phyloP scores from a whole-genome alignment of 2,797 vertebrate species.

The Channallabes apus region DNA sequence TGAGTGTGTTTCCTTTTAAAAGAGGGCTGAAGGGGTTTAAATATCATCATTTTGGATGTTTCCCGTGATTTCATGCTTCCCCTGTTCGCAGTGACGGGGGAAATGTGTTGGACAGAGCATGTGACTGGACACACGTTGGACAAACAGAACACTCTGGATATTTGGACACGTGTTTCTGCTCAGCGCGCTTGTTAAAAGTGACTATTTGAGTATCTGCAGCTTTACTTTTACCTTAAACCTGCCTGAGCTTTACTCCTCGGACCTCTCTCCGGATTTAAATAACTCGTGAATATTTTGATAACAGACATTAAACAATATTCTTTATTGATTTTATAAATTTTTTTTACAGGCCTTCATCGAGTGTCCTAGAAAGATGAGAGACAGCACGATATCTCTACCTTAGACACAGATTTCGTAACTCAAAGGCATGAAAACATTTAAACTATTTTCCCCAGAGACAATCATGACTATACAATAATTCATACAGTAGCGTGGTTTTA shows the following conservation, averaged over 20 bases:
- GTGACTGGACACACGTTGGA: neutral
- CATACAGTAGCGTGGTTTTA: no score
- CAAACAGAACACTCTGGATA: neutral
- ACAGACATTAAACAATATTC: no score
- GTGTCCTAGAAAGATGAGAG: no score
- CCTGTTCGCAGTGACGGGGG: neutral
- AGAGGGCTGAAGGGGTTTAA: neutral
- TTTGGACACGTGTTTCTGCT: neutral
- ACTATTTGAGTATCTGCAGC: neutral
- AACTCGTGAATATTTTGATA: neutral
- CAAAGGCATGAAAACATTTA: neutral
- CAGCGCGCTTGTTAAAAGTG: neutral
- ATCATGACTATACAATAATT: neutral
- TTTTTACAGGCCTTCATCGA: no score
- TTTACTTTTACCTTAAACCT: neutral
- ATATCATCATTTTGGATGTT: neutral
- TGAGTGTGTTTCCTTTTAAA: no score
- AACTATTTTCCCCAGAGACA: neutral
- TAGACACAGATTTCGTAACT: neutral
- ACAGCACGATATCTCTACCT: neutral
- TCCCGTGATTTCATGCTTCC: neutral
- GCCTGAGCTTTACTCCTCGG: neutral
- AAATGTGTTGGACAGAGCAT: neutral
- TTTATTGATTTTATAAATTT: no score
- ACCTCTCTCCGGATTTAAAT: neutral